phyloP scores from a whole-genome alignment of 2,888 invertebrate species.

The Hemistola chrysoprasaria region DNA sequence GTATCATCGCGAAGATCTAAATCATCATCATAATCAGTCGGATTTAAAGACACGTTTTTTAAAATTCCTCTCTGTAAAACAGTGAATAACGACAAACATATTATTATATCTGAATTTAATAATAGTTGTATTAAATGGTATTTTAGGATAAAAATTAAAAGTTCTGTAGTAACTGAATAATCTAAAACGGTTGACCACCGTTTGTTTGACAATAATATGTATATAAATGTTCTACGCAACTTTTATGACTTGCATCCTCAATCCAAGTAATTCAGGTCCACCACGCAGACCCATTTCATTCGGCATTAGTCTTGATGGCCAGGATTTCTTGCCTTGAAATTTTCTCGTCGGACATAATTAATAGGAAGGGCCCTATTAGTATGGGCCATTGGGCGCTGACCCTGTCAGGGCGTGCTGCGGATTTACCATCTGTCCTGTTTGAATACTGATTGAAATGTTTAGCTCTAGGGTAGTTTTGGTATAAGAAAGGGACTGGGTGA shows the following conservation, averaged over 20 bases:
- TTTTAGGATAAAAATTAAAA: too few species aligned
- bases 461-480: conserved; percentile 6
- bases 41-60: too few species aligned
- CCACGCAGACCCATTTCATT: conserved; percentile 74
- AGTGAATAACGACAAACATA: too few species aligned
- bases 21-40: too few species aligned
- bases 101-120: too few species aligned
- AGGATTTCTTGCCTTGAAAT: conserved; percentile 78
- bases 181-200: too few species aligned
- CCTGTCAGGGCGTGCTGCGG: conserved; percentile 13
- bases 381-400: conserved; percentile 51
- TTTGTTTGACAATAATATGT: too few species aligned
- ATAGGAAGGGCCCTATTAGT: conserved; percentile 68
- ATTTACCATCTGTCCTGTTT: conserved; percentile 17
- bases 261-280: conserved; percentile 57
- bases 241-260: conserved; percentile 33
- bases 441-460: conserved; percentile 21
- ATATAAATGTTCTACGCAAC: neutral
- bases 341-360: conserved; percentile 75
- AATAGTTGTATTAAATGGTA: too few species aligned
- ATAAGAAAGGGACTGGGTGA: conserved; percentile 10
- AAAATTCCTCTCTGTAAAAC: too few species aligned
- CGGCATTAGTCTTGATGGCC: conserved; percentile 71
- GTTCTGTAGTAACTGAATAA: too few species aligned
- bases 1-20: too few species aligned